Evolutionary conservation across 2,113 vertebrate species (phyloP).

Genomic region (Ophthalmolycus amberensis): DNA sequence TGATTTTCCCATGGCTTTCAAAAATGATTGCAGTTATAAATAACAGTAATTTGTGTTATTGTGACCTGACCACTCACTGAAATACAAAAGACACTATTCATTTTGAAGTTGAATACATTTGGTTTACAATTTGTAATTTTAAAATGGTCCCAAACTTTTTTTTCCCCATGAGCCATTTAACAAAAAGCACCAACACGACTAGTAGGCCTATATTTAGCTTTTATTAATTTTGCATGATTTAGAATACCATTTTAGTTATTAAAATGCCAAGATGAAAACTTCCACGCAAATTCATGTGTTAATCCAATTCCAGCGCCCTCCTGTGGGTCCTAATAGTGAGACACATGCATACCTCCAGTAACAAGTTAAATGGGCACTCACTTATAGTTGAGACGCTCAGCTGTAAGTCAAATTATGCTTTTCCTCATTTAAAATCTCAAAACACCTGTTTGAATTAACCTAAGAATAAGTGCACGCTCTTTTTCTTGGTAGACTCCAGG

Average conservation of each 20-base stretch:
- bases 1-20: not conserved
- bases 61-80: not conserved
- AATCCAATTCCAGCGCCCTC: constrained; percentile 56
- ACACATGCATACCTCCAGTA: constrained; percentile 28
- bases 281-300: constrained; percentile 20
- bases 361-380: constrained; percentile 51
- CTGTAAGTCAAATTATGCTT: not conserved
- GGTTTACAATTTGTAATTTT: not conserved
- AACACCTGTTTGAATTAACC: not conserved
- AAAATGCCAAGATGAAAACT: constrained; percentile 43
- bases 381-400: not conserved
- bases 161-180: not conserved
- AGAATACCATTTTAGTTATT: not conserved
- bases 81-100: not conserved
- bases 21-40: not conserved
- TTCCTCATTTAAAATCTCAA: not conserved
- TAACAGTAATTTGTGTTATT: not conserved
- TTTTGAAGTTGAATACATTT: not conserved
- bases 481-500: not conserved
- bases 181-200: not conserved
- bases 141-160: not conserved
- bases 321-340: constrained; percentile 34
- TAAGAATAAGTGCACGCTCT: accelerated
- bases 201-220: not conserved
- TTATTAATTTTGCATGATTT: not conserved